Conservation (phyloP, 23 tunicate genomes). For the Trididemnum miniatum region DNA sequence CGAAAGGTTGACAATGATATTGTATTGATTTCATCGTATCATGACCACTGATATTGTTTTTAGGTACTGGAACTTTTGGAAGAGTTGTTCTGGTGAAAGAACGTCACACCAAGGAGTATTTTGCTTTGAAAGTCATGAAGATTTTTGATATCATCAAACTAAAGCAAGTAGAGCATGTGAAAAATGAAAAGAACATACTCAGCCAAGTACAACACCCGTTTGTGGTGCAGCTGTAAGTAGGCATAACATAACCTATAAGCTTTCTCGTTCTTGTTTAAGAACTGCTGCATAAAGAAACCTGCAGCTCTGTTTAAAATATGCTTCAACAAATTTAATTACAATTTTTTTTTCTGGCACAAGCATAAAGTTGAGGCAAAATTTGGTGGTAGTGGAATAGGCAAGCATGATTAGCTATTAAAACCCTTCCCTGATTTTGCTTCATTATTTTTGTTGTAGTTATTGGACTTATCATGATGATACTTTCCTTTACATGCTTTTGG, state of each 20-base stretch:
- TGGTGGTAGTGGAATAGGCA: no score
- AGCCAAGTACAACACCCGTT: slow-evolving; percentile 66
- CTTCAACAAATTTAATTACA: no score
- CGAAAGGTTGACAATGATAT: background rate
- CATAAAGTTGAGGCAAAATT: no score
- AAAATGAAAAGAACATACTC: slow-evolving; percentile 54
- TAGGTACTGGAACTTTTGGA: slow-evolving; percentile 89
- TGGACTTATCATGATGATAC: slow-evolving; percentile 65
- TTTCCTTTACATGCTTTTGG: slow-evolving; percentile 61
- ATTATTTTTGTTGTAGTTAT: slow-evolving; percentile 35
- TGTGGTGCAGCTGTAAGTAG: slow-evolving; percentile 67
- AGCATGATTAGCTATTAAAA: no score
- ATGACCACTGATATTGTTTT: no score
- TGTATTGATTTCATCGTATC: background rate
- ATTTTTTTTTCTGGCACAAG: no score
- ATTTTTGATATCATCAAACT: slow-evolving; percentile 52
- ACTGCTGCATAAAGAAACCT: no score
- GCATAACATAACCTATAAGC: background rate
- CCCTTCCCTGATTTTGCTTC: no score
- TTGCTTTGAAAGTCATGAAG: slow-evolving; percentile 83
- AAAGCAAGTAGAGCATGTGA: slow-evolving; percentile 72
- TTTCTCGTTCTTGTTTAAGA: no score
- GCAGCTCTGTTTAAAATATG: no score
- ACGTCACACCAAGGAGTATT: slow-evolving; percentile 50
- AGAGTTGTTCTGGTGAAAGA: slow-evolving; percentile 70